Evolutionary conservation across 2,888 invertebrate genomes (phyloP).

Genomic region (Lasioglossum morio): DNA sequence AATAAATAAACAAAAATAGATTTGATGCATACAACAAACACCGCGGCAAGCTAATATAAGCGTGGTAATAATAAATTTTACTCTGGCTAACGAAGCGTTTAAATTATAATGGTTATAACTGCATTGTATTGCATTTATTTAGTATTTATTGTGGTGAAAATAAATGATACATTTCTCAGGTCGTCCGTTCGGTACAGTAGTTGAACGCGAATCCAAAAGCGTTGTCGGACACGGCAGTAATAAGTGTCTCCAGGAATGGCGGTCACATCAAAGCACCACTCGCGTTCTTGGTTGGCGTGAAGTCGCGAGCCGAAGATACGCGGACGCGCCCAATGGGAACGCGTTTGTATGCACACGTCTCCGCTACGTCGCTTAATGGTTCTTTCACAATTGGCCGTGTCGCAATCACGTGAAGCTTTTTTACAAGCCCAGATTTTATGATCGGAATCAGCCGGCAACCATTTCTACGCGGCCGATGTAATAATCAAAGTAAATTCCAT

Average conservation of each 20-base stretch:
- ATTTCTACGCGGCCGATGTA: constrained; percentile 22
- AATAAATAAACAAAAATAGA: too few species aligned
- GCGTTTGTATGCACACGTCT: constrained; percentile 70
- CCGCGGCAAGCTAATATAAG: too few species aligned
- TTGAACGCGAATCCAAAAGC: constrained; percentile 20
- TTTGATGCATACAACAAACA: too few species aligned
- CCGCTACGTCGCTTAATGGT: constrained; percentile 76
- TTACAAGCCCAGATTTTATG: constrained; percentile 28
- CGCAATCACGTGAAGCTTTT: constrained; percentile 48
- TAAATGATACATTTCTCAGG: constrained; percentile 15
- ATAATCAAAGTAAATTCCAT: neutral
- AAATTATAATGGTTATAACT: too few species aligned
- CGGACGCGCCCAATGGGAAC: constrained; percentile 77
- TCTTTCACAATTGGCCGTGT: constrained; percentile 71
- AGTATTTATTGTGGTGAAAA: neutral
- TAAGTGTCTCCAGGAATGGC: constrained; percentile 83
- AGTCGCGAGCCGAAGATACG: constrained; percentile 80
- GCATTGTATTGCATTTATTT: neutral
- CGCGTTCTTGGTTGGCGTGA: constrained; percentile 72
- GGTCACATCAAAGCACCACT: constrained; percentile 82
- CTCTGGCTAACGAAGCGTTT: too few species aligned
- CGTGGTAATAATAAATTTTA: too few species aligned
- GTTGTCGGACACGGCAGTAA: constrained; percentile 74
- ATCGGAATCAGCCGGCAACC: constrained; percentile 16
- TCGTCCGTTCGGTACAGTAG: constrained; percentile 25